A percentile compares a stretch with the other conserved stretches of the same genome.
These are phyloP conservation scores for Eurytoma adleriae DNA, from an alignment of 2,888 invertebrate genomes.

Conservation along the genomic window DNA sequence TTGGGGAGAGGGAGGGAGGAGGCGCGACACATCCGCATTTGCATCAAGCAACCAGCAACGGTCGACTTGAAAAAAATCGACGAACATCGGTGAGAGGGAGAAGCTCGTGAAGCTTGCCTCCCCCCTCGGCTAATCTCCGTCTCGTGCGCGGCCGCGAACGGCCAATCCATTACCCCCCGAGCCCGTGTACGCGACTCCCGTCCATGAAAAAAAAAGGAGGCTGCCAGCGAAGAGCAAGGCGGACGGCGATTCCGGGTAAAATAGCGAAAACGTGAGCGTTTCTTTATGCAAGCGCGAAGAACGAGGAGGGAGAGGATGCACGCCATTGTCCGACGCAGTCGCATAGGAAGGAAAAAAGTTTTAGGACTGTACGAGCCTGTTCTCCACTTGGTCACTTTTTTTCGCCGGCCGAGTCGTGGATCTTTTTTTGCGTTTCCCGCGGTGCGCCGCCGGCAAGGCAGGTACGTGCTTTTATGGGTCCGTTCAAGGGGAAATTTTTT, in stretches of 20 bases:
- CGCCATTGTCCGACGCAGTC: slow-evolving; percentile 33
- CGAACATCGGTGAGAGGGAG: slow-evolving; percentile 23
- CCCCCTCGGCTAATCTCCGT: slow-evolving; percentile 43
- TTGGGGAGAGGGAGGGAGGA: neutral
- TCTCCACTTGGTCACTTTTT: slow-evolving; percentile 5
- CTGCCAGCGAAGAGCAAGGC: neutral
- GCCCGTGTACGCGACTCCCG: slow-evolving; percentile 4
- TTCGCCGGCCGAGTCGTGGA: neutral
- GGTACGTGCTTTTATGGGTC: too few species aligned
- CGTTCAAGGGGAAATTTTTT: too few species aligned
- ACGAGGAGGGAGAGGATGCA: neutral
- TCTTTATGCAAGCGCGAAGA: slow-evolving; percentile 39
- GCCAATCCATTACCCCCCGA: slow-evolving; percentile 41
- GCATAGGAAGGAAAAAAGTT: slow-evolving; percentile 19
- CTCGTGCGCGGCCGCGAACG: slow-evolving; percentile 28
- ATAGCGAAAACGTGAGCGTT: slow-evolving; percentile 52
- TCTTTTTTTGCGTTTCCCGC: slow-evolving; percentile 18
- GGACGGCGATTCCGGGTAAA: slow-evolving; percentile 51
- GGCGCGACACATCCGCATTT: slow-evolving; percentile 43
- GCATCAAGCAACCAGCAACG: slow-evolving; percentile 37
- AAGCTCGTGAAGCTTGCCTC: slow-evolving; percentile 7
- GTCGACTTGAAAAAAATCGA: slow-evolving; percentile 11
- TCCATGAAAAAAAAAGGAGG: slow-evolving; percentile 18
- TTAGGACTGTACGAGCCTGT: slow-evolving; percentile 26
- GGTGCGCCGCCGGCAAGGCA: too few species aligned